phyloP scores from a whole-genome alignment of 2,888 invertebrate species.

The Eupeodes luniger region DNA sequence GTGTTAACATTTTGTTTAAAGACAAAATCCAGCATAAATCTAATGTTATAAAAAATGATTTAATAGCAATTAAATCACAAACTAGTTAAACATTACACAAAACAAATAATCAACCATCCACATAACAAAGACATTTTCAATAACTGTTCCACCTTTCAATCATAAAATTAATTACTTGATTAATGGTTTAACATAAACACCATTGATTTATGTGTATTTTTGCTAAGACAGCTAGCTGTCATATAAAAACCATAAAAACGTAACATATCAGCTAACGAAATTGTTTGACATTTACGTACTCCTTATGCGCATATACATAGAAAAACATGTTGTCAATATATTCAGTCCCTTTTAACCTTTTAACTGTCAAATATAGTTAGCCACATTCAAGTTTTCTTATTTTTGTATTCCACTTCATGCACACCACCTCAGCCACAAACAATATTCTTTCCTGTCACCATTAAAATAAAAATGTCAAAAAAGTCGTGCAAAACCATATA shows the following conservation, averaged over 20 bases:
- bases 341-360: constrained; percentile 39
- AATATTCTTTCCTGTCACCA: constrained; percentile 29
- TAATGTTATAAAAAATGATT: no score
- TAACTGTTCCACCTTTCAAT: constrained; percentile 36
- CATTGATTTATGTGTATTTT: neutral
- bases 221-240: constrained; percentile 23
- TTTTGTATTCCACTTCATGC: neutral
- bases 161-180: constrained; percentile 38
- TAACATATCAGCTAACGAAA: constrained; percentile 34
- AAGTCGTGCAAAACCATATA: constrained; percentile 51
- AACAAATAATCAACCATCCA: neutral
- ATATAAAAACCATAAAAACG: constrained; percentile 9
- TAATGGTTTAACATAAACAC: constrained; percentile 13
- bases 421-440: neutral
- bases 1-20: no score
- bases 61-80: neutral
- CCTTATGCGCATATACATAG: neutral
- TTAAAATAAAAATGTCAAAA: constrained; percentile 58
- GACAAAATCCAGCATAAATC: no score
- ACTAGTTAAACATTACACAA: neutral
- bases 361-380: constrained; percentile 26
- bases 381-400: constrained; percentile 21
- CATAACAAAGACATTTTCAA: constrained; percentile 11
- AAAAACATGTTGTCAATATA: neutral
- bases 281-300: constrained; percentile 15